Evolutionary conservation across 1,140 invertebrate genomes (phyloP).

Genomic region (Aphidius gifuensis): DNA sequence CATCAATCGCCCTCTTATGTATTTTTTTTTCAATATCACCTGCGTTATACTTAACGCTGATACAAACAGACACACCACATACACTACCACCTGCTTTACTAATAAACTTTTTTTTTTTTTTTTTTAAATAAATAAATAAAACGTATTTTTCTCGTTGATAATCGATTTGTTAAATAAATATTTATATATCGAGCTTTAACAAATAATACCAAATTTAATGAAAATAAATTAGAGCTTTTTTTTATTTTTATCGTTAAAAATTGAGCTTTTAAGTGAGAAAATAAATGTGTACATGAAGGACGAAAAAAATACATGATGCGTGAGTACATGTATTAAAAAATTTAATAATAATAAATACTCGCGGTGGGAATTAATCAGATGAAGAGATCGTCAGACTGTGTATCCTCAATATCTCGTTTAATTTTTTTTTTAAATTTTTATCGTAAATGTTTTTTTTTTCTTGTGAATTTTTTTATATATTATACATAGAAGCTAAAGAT

Average conservation of each 20-base stretch:
- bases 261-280: background rate
- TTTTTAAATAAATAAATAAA: too few species aligned
- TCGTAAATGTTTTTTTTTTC: background rate
- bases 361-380: slow-evolving; percentile 42
- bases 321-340: slow-evolving; percentile 12
- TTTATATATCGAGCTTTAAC: too few species aligned
- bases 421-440: slow-evolving; percentile 3
- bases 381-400: slow-evolving; percentile 43
- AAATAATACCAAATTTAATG: too few species aligned
- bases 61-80: background rate
- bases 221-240: too few species aligned
- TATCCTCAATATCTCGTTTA: slow-evolving; percentile 29
- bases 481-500: too few species aligned
- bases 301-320: background rate
- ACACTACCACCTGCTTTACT: too few species aligned
- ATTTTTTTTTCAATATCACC: slow-evolving; percentile 21
- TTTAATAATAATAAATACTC: background rate
- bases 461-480: too few species aligned
- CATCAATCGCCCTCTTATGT: too few species aligned
- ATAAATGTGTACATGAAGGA: slow-evolving; percentile 6
- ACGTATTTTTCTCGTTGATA: too few species aligned
- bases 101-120: too few species aligned
- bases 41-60: slow-evolving; percentile 10
- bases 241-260: too few species aligned
- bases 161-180: too few species aligned